phyloP scores from a whole-genome alignment of 64 coral and sea anemone genomes.

The Anthopleura sola region DNA sequence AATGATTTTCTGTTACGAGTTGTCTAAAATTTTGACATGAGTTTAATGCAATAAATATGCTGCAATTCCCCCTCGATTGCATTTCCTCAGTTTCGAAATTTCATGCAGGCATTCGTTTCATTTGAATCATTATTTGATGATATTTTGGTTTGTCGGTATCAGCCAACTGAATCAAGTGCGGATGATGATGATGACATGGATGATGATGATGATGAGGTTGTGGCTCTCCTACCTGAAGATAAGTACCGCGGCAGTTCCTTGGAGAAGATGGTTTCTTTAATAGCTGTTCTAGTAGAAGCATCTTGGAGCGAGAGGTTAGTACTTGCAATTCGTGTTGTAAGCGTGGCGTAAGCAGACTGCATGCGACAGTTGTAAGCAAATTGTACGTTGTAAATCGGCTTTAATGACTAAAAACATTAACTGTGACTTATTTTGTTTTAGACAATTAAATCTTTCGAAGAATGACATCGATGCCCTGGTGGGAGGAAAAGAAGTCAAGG shows the following conservation, averaged over 20 bases:
- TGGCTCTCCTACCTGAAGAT: conserved; percentile 89
- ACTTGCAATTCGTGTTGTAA: too few species aligned
- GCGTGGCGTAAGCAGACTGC: too few species aligned
- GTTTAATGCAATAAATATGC: too few species aligned
- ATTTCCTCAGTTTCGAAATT: too few species aligned
- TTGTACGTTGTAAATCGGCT: too few species aligned
- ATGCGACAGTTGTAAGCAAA: too few species aligned
- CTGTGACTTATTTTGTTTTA: conserved; percentile 6
- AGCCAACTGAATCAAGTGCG: conserved; percentile 54
- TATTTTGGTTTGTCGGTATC: not conserved
- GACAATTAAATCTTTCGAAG: conserved; percentile 77
- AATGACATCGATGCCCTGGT: conserved; percentile 79
- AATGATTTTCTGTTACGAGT: too few species aligned
- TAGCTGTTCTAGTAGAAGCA: conserved; percentile 83
- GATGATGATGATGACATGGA: conserved; percentile 89
- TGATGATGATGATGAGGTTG: conserved; percentile 97
- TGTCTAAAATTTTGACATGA: too few species aligned
- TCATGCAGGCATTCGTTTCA: too few species aligned
- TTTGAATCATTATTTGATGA: too few species aligned
- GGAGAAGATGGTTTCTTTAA: conserved; percentile 95
- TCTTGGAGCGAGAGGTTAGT: conserved; percentile 82
- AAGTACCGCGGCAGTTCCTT: conserved; percentile 81
- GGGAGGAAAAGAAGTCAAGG: conserved; percentile 67
- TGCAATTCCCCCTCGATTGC: too few species aligned
- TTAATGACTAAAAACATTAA: not conserved